Percentiles rank a stretch among this genome's conserved stretches.
phyloP scores from a whole-genome alignment of 2,113 vertebrate species.

The Pterophyllum scalare region DNA sequence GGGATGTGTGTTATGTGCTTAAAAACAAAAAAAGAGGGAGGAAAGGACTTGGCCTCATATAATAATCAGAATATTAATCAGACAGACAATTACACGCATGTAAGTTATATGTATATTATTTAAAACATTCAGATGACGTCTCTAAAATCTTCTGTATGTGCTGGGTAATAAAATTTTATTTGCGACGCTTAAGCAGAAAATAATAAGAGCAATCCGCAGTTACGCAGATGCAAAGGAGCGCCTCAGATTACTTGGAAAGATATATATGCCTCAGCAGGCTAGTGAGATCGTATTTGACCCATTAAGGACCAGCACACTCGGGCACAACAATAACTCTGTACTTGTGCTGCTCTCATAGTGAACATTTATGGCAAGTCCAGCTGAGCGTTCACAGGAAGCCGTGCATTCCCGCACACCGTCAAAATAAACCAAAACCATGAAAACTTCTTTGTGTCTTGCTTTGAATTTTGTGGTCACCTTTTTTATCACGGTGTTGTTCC shows the following conservation, averaged over 20 bases:
- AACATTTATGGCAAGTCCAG: slow-evolving; percentile 12
- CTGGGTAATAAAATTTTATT: background rate
- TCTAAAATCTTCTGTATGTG: background rate
- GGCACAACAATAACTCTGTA: background rate
- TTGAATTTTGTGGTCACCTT: slow-evolving; percentile 70
- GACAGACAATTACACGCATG: background rate
- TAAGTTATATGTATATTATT: background rate
- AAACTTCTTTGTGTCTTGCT: slow-evolving; percentile 58
- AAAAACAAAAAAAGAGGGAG: background rate
- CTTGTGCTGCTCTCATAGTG: slow-evolving; percentile 17
- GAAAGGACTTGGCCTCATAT: background rate
- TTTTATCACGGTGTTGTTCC: slow-evolving; percentile 76
- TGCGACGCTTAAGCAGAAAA: background rate
- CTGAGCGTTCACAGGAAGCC: slow-evolving; percentile 27
- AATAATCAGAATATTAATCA: background rate
- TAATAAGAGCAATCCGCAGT: too few species aligned
- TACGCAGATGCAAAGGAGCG: too few species aligned
- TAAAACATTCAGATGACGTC: background rate
- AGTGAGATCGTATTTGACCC: background rate
- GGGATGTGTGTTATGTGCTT: background rate
- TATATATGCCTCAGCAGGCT: background rate
- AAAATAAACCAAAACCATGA: slow-evolving; percentile 38
- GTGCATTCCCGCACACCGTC: slow-evolving; percentile 14
- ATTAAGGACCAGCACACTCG: background rate
- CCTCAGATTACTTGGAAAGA: too few species aligned